Evolutionary conservation across 2,797 vertebrate genomes (phyloP).

Genomic region (Holocentrus rufus): DNA sequence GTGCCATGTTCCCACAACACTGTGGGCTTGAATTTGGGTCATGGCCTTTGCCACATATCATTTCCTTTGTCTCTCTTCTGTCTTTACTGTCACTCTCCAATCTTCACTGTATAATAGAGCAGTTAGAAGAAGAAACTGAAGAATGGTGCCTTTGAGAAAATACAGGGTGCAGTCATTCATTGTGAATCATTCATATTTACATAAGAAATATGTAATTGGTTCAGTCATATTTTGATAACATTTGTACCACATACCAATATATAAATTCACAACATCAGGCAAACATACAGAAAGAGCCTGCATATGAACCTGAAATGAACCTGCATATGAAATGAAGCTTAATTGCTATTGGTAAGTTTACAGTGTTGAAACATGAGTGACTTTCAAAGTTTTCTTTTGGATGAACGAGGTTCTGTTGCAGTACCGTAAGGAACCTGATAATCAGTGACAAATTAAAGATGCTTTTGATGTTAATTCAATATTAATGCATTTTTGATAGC

Average conservation of each 20-base stretch:
- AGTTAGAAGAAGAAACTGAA: too few species aligned
- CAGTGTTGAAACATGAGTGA: neutral
- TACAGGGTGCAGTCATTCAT: too few species aligned
- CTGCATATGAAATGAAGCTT: neutral
- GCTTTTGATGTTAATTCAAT: conserved; percentile 10
- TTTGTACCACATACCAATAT: too few species aligned
- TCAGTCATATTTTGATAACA: too few species aligned
- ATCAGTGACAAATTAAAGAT: neutral
- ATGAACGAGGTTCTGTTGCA: neutral
- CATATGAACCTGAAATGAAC: too few species aligned
- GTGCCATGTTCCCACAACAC: neutral
- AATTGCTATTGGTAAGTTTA: neutral
- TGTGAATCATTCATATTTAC: too few species aligned
- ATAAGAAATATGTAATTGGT: too few species aligned
- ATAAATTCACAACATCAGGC: too few species aligned
- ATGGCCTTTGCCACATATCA: neutral
- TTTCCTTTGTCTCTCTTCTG: neutral
- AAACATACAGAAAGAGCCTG: neutral
- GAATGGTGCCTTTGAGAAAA: too few species aligned
- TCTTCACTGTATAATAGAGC: neutral
- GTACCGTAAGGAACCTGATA: neutral
- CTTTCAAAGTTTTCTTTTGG: neutral
- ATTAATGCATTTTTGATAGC: neutral
- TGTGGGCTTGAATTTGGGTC: neutral
- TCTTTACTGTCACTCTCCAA: neutral